Percentiles rank a stretch among this genome's conserved stretches.
These are phyloP conservation scores for Cuculus canorus DNA, from an alignment of 2,797 vertebrate species.

Conservation along the genomic window DNA sequence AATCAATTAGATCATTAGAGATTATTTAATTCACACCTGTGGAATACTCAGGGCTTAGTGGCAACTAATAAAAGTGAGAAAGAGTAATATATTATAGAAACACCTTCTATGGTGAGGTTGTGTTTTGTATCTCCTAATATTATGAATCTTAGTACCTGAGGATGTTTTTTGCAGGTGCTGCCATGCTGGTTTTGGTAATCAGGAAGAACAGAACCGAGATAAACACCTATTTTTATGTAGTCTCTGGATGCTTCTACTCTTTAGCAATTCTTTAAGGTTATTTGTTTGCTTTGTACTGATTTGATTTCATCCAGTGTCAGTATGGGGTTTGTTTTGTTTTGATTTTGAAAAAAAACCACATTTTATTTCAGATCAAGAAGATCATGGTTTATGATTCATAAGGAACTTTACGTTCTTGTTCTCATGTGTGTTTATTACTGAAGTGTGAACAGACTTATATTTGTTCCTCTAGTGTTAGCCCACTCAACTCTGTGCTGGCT, in stretches of 20 bases:
- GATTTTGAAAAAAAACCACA: background rate
- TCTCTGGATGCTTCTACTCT: background rate
- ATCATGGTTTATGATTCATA: background rate
- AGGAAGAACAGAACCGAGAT: background rate
- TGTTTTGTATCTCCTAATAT: background rate
- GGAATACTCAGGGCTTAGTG: background rate
- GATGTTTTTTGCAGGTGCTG: background rate
- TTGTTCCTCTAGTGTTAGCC: background rate
- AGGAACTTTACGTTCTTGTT: background rate
- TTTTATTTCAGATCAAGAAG: background rate
- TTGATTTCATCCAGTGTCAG: background rate
- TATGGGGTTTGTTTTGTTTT: background rate
- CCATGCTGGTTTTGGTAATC: background rate
- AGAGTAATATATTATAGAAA: background rate
- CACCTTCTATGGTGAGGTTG: background rate
- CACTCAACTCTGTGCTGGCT: too few relatives aligned
- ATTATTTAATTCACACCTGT: background rate
- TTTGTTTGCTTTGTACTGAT: background rate
- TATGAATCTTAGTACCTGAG: background rate
- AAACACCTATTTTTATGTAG: background rate
- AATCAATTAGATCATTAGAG: background rate
- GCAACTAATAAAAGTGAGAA: background rate
- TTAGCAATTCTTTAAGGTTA: background rate
- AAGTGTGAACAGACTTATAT: background rate
- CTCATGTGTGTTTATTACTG: background rate